These are phyloP conservation scores for Alviniconcha marisindica DNA, from an alignment of 1,140 invertebrate genomes.

Conservation along the genomic window DNA sequence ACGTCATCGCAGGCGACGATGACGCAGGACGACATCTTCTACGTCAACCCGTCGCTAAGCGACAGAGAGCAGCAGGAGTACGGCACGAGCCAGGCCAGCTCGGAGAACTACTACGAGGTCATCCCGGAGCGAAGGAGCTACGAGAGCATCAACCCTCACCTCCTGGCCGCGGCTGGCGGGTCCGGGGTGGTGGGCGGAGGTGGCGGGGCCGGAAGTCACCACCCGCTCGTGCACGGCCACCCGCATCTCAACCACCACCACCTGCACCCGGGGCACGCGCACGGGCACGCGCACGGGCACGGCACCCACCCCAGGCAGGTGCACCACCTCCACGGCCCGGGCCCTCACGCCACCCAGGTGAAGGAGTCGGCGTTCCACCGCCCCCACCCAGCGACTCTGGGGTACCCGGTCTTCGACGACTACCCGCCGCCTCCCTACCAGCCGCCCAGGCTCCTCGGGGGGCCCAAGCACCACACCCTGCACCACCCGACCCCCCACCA, in stretches of 20 bases:
- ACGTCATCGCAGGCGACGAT: slow-evolving; percentile 73
- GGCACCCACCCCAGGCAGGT: slow-evolving; percentile 16
- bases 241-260: slow-evolving; percentile 43
- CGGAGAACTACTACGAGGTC: slow-evolving; percentile 73
- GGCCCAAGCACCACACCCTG: slow-evolving; percentile 19
- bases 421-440: slow-evolving; percentile 71
- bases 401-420: slow-evolving; percentile 63
- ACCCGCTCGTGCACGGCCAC: slow-evolving; percentile 32
- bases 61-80: slow-evolving; percentile 66
- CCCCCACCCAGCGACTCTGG: background rate
- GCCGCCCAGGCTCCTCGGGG: slow-evolving; percentile 52
- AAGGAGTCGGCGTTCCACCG: slow-evolving; percentile 49
- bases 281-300: slow-evolving; percentile 27
- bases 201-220: slow-evolving; percentile 30
- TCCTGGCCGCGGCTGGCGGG: slow-evolving; percentile 46
- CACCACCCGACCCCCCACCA: slow-evolving; percentile 37
- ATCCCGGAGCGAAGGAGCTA: slow-evolving; percentile 72
- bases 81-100: slow-evolving; percentile 67
- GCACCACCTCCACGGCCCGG: background rate
- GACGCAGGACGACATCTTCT: slow-evolving; percentile 74
- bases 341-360: slow-evolving; percentile 43
- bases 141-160: slow-evolving; percentile 70
- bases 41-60: slow-evolving; percentile 71
- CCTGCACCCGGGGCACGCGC: slow-evolving; percentile 37
- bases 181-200: slow-evolving; percentile 24